Evolutionary conservation across 2,113 vertebrate genomes (phyloP).

Genomic region (Elephas maximus): DNA sequence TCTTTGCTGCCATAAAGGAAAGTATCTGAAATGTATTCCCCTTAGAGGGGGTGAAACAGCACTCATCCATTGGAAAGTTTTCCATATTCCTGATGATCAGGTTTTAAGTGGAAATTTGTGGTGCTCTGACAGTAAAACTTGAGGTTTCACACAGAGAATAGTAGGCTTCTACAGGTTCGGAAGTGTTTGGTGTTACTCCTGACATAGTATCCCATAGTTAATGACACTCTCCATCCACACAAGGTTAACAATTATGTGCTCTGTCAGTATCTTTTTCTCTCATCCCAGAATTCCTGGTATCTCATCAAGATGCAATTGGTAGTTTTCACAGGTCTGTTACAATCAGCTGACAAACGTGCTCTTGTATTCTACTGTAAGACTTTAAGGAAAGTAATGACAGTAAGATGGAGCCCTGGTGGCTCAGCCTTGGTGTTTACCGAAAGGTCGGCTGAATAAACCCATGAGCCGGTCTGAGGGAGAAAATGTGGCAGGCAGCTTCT

Average conservation of each 20-base stretch:
- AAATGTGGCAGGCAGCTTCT: background rate
- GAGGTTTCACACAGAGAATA: background rate
- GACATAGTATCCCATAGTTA: background rate
- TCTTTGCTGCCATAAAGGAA: background rate
- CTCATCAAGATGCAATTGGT: background rate
- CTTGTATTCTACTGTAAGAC: background rate
- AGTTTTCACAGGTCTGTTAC: background rate
- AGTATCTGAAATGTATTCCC: background rate
- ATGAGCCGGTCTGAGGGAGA: background rate
- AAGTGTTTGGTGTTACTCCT: background rate
- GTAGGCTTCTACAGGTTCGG: background rate
- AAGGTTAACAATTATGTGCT: background rate
- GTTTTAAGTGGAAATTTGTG: background rate
- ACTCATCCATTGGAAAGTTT: background rate
- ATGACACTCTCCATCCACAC: background rate
- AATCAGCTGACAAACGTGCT: background rate
- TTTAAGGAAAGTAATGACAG: background rate
- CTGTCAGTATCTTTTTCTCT: background rate
- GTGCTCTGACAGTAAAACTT: background rate
- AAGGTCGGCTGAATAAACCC: fast-evolving
- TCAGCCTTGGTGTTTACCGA: background rate
- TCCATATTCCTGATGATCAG: background rate
- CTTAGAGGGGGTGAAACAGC: background rate
- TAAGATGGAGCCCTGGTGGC: background rate
- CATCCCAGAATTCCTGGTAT: background rate